These are phyloP conservation scores for Ceriagrion tenellum DNA, from an alignment of 2,888 invertebrate genomes.

Conservation along the genomic window DNA sequence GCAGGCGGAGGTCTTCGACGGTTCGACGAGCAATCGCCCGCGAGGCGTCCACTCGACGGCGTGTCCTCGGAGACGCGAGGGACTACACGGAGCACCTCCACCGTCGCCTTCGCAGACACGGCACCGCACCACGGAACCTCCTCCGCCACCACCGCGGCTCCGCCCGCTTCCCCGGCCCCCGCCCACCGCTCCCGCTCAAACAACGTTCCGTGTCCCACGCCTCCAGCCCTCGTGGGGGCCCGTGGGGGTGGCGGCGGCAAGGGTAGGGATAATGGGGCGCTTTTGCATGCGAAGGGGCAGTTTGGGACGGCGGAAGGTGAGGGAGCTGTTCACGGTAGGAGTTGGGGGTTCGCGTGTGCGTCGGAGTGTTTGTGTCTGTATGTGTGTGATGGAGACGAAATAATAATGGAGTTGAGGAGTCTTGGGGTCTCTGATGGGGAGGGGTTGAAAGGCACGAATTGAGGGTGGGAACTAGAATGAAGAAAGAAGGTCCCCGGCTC, in stretches of 20 bases:
- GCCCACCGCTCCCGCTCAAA: background rate
- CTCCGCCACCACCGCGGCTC: conserved; percentile 26
- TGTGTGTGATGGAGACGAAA: conserved; percentile 60
- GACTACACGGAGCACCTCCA: conserved; percentile 42
- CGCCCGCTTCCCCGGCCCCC: background rate
- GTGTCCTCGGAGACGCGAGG: background rate
- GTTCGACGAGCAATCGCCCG: background rate
- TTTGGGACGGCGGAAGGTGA: conserved; percentile 52
- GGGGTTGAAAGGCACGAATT: background rate
- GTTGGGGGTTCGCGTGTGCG: background rate
- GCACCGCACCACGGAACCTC: conserved; percentile 34
- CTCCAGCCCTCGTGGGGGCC: conserved; percentile 12
- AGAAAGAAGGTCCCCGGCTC: background rate
- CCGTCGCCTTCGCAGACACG: conserved; percentile 60
- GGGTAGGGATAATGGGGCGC: background rate
- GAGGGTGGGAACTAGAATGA: conserved; percentile 31
- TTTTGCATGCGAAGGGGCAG: conserved; percentile 63
- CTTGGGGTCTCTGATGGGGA: background rate
- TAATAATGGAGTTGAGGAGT: conserved; percentile 46
- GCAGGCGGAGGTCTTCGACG: background rate
- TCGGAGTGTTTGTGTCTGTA: background rate
- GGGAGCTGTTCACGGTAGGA: conserved; percentile 25
- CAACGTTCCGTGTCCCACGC: conserved; percentile 53
- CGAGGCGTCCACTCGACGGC: background rate
- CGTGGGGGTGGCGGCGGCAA: background rate